Conservation (phyloP, 2,797 vertebrate genomes). For the Halcyon chelicuti region DNA sequence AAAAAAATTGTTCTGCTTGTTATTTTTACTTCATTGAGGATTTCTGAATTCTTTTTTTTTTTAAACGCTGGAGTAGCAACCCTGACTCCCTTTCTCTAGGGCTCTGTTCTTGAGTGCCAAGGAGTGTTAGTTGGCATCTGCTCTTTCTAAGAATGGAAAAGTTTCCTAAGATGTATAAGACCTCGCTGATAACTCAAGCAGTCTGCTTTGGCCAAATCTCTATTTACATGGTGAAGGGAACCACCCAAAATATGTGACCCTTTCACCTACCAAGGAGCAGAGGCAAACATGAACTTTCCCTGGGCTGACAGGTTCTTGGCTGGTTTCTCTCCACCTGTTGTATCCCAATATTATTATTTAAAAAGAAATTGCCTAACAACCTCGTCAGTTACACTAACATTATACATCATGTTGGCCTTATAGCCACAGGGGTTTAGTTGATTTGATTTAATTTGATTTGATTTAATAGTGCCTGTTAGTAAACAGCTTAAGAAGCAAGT, state of each 20-base stretch:
- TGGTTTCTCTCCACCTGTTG: conserved; percentile 61
- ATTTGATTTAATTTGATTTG: neutral
- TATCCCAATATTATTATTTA: conserved; percentile 21
- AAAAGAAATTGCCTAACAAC: conserved; percentile 5
- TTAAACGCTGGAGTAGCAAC: neutral
- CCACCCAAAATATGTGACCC: conserved; percentile 69
- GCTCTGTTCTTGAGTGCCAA: neutral
- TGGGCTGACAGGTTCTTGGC: conserved; percentile 72
- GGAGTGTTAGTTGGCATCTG: neutral
- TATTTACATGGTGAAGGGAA: conserved; percentile 64
- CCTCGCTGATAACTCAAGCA: conserved; percentile 23
- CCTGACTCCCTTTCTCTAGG: neutral
- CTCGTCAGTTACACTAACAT: neutral
- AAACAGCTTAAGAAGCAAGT: neutral
- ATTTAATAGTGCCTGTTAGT: neutral
- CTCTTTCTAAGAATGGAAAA: conserved; percentile 63
- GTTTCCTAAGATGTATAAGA: conserved; percentile 13
- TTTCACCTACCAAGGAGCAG: neutral
- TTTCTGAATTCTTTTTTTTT: neutral
- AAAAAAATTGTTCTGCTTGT: neutral
- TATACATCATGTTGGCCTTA: neutral
- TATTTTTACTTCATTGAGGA: neutral
- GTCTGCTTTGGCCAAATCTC: conserved; percentile 19
- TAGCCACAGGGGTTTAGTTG: neutral
- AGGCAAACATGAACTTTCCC: conserved; percentile 49